Evolutionary conservation across 2,797 vertebrate genomes (phyloP).

Genomic region (Pseudochromis fuscus): DNA sequence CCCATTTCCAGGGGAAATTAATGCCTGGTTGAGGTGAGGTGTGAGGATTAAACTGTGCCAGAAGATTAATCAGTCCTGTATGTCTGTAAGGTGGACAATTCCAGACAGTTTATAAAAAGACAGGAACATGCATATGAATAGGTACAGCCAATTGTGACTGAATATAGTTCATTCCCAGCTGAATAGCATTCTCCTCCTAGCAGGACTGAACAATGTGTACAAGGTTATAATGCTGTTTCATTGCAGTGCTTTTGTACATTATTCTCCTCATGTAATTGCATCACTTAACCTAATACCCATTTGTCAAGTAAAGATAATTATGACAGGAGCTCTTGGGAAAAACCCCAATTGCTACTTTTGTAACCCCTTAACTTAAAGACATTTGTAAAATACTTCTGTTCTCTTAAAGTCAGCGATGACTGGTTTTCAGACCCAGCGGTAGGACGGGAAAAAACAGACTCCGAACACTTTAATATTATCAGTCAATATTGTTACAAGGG

Average conservation of each 20-base stretch:
- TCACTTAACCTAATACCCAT: neutral
- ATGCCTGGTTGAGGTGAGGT: slow-evolving; percentile 57
- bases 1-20: slow-evolving; percentile 59
- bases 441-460: neutral
- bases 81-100: slow-evolving; percentile 53
- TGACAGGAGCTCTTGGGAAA: neutral
- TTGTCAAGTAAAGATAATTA: slow-evolving; percentile 3
- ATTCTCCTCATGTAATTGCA: neutral
- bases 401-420: neutral
- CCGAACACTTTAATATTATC: slow-evolving; percentile 12
- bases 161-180: slow-evolving; percentile 33
- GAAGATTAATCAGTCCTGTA: slow-evolving; percentile 59
- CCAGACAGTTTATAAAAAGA: slow-evolving; percentile 54
- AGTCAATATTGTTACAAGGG: slow-evolving; percentile 28
- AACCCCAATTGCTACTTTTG: neutral
- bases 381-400: neutral
- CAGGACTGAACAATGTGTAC: neutral
- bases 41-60: slow-evolving; percentile 49
- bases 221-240: slow-evolving; percentile 1
- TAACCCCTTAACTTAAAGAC: neutral
- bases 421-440: slow-evolving; percentile 10
- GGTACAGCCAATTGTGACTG: slow-evolving; percentile 28
- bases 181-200: slow-evolving; percentile 12
- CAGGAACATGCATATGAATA: slow-evolving; percentile 41
- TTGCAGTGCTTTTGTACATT: neutral